Base-by-base conservation (phyloP, 2,888 invertebrate genomes). In the Lepidonotus clava region DNA sequence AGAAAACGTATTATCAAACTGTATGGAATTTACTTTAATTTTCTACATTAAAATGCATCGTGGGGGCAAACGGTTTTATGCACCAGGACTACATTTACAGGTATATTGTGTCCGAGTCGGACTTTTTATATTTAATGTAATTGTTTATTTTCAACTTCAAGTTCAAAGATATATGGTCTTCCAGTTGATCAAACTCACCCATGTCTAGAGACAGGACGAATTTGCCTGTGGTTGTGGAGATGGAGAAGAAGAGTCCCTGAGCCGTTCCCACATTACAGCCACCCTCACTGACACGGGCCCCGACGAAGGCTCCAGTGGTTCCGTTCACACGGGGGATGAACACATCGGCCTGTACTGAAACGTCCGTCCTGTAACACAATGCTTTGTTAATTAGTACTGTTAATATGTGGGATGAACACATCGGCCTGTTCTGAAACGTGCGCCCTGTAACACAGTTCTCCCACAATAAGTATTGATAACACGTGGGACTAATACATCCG, bases 241-340 rank as follows among this genome's bases (percentile, higher is more conserved):
- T 66, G 86, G 91, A 92, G 89, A 92, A 91, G 88, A 91, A 93
- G 11, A 93, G 87, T n/a, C 93, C 93, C 40, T 88, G 88, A 0
- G 93, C 89, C 28, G 84, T 86, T 84, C 89, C 90, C 8, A 92
- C 87, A 5, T 86, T 56, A 87, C 93, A 93, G 5, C 93, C 93
- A 40, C 92, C 92, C 80, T 90, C 88, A 87, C 90, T 88, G 8
- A 93, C 90, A 28, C 92, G 87, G 1, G 91, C 91, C 6, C 92
- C 94, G 14, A 94, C 85, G 88, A 92, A 93, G 4, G 92, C 91
- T 5, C 92, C 92, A 6, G 90, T 86, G 0, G 92, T 90, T 11
- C 89, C 91, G 87, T 92, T 93, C 6, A 91, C 90, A 4, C 36
- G 76, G 0, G 90, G 91, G 21, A 92, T 8, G n/a, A 53, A 53